Evolutionary conservation across 2,888 invertebrate species (phyloP).

Genomic region (Cyclophora albipunctata): DNA sequence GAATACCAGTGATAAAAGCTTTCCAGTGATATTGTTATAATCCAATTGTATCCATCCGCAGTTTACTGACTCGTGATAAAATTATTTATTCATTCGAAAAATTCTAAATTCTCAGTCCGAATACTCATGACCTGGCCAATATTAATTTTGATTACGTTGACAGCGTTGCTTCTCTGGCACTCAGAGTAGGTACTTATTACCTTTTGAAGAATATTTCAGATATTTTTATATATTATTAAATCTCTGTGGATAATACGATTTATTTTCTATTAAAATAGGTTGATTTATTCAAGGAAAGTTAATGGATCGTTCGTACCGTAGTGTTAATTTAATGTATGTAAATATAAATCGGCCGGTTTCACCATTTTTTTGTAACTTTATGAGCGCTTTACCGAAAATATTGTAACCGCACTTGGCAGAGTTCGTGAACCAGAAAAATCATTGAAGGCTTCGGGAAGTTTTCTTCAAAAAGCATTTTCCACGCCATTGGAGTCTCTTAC

Average conservation of each 20-base stretch:
- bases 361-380: too few species aligned
- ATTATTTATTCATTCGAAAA: not conserved
- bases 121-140: constrained; percentile 1
- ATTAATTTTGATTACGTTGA: constrained; percentile 4
- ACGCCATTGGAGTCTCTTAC: constrained; percentile 25
- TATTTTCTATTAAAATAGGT: too few species aligned
- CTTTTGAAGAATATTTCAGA: too few species aligned
- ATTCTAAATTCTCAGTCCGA: constrained; percentile 1
- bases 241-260: too few species aligned
- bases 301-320: too few species aligned
- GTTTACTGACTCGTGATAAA: not conserved
- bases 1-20: constrained; percentile 4
- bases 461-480: constrained; percentile 34
- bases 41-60: not conserved
- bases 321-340: too few species aligned
- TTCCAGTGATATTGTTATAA: constrained; percentile 3
- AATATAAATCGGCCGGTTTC: too few species aligned
- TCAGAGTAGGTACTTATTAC: too few species aligned
- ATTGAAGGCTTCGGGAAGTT: constrained; percentile 28
- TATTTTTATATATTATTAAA: too few species aligned
- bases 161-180: not conserved
- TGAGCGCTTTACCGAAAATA: constrained; percentile 3
- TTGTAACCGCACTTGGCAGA: constrained; percentile 19
- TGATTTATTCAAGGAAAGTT: too few species aligned
- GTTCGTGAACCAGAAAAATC: constrained; percentile 30